Base-by-base conservation (phyloP, 2,888 invertebrate genomes). In the Aromia moschata region DNA sequence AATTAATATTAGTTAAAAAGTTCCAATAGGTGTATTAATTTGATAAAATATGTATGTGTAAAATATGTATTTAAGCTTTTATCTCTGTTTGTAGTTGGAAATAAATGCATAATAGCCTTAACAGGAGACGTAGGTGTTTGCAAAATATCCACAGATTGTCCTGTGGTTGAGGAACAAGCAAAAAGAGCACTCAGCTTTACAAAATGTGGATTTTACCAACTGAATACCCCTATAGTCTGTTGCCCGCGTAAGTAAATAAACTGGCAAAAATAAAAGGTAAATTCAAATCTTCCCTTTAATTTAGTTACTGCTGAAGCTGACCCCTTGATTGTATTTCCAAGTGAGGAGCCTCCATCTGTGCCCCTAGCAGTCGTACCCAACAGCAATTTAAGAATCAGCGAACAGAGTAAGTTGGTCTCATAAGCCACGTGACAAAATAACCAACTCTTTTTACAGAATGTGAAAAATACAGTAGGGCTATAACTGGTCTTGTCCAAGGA, bases 401-500 rank as follows among this genome's bases (percentile, higher is more conserved):
- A 77, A 69, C 67, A 72, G 70, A 78, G 78, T 78, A 70, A 67
- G 72, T 68, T 43, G 14, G 4, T 4, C 1, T 12, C 15, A 41
- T 11, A 7, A 33, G 11, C 16, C 16, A 36, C 12, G 30, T 38
- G 37, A 18, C 36, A 20, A 18, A 45, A n/a, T n/a, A n/a, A n/a
- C n/a, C n/a, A n/a, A n/a, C n/a, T n/a, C n/a, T n/a, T n/a, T n/a
- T n/a, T n/a, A n/a, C n/a, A n/a, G 87, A 86, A 83, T 87, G 87
- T 64, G 80, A 83, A 7, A 83, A 84, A 72, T 87, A 86, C 74
- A 84, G 83, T 44, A 77, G 81, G 0, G 45, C 80, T 0, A 76
- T 81, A n/a, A 81, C 81, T 0, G 81, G 80, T 56, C 82, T 82
- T 12, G 75, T 87, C 1, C 81, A 83, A 25, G 85, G 84, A 0